phyloP scores from a whole-genome alignment of 2,113 vertebrate species.

The Pogona vitticeps region DNA sequence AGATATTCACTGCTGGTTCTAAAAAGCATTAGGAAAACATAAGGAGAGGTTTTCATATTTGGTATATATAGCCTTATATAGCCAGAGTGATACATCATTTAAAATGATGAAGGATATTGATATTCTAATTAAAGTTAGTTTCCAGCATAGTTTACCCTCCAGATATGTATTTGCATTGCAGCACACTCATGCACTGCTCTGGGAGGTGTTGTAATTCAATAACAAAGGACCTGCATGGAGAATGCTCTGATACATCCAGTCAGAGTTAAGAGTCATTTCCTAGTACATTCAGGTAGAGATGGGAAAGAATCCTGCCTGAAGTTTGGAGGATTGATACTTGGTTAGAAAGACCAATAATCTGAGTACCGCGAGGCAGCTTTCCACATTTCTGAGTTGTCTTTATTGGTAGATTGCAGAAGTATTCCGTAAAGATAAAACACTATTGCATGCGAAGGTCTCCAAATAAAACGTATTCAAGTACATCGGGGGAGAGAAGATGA shows the following conservation, averaged over 20 bases:
- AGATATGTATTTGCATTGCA: not conserved
- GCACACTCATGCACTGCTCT: not conserved
- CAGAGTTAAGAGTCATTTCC: not conserved
- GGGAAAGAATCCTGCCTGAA: not conserved
- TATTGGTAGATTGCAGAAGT: no score
- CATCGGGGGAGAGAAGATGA: no score
- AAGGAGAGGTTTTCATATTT: not conserved
- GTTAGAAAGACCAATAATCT: no score
- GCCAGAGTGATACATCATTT: not conserved
- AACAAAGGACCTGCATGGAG: not conserved
- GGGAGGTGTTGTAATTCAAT: not conserved
- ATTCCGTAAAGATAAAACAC: no score
- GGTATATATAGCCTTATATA: not conserved
- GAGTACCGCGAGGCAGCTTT: no score
- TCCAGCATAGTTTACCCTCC: not conserved
- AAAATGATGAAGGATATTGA: not conserved
- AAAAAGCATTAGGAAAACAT: slow-evolving; percentile 39
- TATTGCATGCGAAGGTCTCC: no score
- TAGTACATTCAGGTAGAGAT: not conserved
- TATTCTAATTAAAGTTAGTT: not conserved
- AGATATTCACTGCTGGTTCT: slow-evolving; percentile 50
- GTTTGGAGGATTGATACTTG: no score
- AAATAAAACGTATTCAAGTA: no score
- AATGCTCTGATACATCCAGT: not conserved
- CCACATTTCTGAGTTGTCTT: no score